Evolutionary conservation across 1,140 invertebrate genomes (phyloP), one percentile per base, ranked within the genome.

Genomic region (Eurosta solidaginis): DNA sequence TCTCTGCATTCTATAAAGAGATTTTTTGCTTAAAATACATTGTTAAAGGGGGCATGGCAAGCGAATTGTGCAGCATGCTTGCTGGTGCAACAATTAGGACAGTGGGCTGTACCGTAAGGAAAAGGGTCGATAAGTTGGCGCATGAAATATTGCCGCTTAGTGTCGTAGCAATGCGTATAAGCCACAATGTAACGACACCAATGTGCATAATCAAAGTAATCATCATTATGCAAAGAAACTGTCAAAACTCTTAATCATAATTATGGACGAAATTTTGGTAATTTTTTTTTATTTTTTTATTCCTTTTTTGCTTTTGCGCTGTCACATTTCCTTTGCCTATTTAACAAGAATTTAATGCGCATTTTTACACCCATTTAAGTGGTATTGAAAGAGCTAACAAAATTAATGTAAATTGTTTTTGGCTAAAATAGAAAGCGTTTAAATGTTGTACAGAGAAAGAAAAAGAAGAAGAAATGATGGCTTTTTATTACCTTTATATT

Each of bases 221-320:
- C 73, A 74, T 74, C 42, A 74, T 74, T 74, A 74, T 47, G 40
- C 73, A 47, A 74, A n/a, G 73, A 17, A 27, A 45, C 44, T 74
- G 73, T 74, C 73, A 74, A 74, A 74, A 74, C 73, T 74, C n/a
- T 74, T 74, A 74, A 74, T 74, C 73, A 74, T 74, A 74, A 74
- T 74, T 47, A 27, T 74, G 10, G 14, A 1, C 73, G n/a, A n/a
- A 47, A 44, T 47, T 47, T 47, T 74, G 9, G 10, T 7, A 29
- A 2, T 20, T 25, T 14, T 54, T 68, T 52, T 52, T 52, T 1
- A 17, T 12, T 33, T 36, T 33, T 63, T 63, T 63, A 29, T 49
- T 17, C 4, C 25, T 52, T 52, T 22, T 52, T 14, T 22, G 20
- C 49, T 25, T 52, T 25, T 52, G 20, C n/a, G 6, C n/a, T 10